Percentiles rank a stretch among this genome's conserved stretches.
These are phyloP conservation scores for Mizuhopecten yessoensis DNA, from an alignment of 1,140 invertebrate genomes.

Conservation along the genomic window DNA sequence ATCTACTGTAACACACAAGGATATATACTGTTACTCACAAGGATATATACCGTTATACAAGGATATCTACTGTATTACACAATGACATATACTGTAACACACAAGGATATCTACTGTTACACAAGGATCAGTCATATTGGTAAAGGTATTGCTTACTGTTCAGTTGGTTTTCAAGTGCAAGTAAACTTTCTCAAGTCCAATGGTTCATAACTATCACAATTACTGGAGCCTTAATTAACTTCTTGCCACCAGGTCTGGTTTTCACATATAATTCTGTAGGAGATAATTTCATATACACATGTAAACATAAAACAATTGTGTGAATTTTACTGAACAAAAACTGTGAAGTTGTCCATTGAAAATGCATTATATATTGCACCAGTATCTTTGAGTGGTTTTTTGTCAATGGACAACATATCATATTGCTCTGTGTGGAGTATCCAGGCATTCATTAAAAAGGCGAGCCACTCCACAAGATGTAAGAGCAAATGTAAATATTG, in stretches of 20 bases:
- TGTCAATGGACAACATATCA: neutral
- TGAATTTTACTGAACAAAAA: neutral
- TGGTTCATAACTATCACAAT: neutral
- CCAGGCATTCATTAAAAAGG: neutral
- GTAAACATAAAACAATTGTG: neutral
- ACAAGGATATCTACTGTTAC: neutral
- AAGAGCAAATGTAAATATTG: slow-evolving; percentile 18
- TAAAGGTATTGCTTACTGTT: neutral
- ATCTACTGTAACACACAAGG: neutral
- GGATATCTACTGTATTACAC: too few species aligned
- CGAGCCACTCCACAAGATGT: neutral
- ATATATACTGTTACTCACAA: neutral
- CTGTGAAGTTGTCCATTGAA: neutral
- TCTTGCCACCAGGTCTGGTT: neutral
- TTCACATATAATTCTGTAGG: neutral
- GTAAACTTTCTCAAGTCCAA: neutral
- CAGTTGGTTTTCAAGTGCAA: neutral
- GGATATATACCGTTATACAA: too few species aligned
- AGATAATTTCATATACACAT: neutral
- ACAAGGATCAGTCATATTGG: too few species aligned
- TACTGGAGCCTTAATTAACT: neutral
- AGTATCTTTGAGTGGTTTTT: neutral
- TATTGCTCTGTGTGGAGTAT: neutral
- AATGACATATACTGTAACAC: neutral
- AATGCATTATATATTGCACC: neutral